Conservation (phyloP, 2,797 vertebrate genomes). For the Bufotes viridis region DNA sequence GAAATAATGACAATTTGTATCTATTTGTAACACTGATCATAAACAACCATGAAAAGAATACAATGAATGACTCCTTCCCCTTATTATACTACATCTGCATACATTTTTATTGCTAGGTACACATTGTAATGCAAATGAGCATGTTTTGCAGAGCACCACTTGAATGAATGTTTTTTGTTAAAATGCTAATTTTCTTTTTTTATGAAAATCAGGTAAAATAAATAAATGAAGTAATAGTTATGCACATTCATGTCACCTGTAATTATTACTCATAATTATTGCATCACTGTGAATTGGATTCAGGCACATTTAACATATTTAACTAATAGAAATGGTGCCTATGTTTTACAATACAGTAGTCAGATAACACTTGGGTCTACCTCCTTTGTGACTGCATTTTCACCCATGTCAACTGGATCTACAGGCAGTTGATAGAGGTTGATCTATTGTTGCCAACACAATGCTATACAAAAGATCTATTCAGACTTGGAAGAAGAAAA, state of each 20-base stretch:
- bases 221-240: conserved; percentile 12
- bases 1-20: conserved; percentile 6
- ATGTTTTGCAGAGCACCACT: background rate
- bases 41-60: conserved; percentile 24
- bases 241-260: conserved; percentile 2
- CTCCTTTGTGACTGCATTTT: conserved; percentile 3
- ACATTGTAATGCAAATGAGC: conserved; percentile 39
- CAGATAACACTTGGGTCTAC: background rate
- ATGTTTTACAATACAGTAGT: conserved; percentile 2
- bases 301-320: conserved; percentile 16
- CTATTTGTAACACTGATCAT: conserved; percentile 14
- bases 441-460: conserved; percentile 6
- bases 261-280: conserved; percentile 20
- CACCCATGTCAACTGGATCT: conserved; percentile 13
- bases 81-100: conserved; percentile 26
- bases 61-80: conserved; percentile 14
- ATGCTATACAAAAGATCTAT: conserved; percentile 5
- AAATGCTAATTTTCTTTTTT: conserved; percentile 35
- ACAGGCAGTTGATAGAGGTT: conserved; percentile 1
- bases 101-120: conserved; percentile 20
- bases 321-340: background rate
- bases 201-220: conserved; percentile 29
- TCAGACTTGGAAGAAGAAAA: conserved; percentile 20
- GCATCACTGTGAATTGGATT: background rate
- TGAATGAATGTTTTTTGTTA: conserved; percentile 22